These are phyloP conservation scores for Neocrepidodera transversa DNA, from an alignment of 2,888 invertebrate genomes.

Conservation along the genomic window DNA sequence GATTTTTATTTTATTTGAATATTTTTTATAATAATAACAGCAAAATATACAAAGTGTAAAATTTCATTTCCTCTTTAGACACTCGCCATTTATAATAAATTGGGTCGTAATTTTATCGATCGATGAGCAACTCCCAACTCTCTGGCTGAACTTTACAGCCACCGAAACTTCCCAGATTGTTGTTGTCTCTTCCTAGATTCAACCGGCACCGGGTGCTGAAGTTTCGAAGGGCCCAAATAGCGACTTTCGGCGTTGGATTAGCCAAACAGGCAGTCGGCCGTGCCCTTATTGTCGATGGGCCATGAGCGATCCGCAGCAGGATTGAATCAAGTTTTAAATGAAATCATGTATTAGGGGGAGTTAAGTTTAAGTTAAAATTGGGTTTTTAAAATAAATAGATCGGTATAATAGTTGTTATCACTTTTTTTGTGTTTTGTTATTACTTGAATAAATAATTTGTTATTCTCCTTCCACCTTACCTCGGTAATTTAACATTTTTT, in stretches of 20 bases:
- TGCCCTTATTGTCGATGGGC: neutral
- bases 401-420: too few relatives aligned
- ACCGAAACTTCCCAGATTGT: slow-evolving; percentile 23
- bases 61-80: neutral
- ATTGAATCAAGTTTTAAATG: too few relatives aligned
- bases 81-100: slow-evolving; percentile 6
- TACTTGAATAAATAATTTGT: too few relatives aligned
- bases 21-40: too few relatives aligned
- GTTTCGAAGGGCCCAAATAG: neutral
- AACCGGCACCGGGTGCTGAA: neutral
- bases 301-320: too few relatives aligned
- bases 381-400: too few relatives aligned
- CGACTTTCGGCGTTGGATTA: neutral
- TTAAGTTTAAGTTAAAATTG: too few relatives aligned
- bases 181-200: slow-evolving; percentile 12
- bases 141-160: slow-evolving; percentile 7
- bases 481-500: too few relatives aligned
- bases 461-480: too few relatives aligned
- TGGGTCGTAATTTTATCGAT: slow-evolving; percentile 18
- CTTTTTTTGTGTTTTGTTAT: too few relatives aligned
- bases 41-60: neutral
- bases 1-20: too few relatives aligned
- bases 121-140: slow-evolving; percentile 16
- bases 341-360: too few relatives aligned
- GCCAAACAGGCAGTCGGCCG: neutral